Conservation (phyloP, 2,888 invertebrate species). For the Spodoptera exigua region DNA sequence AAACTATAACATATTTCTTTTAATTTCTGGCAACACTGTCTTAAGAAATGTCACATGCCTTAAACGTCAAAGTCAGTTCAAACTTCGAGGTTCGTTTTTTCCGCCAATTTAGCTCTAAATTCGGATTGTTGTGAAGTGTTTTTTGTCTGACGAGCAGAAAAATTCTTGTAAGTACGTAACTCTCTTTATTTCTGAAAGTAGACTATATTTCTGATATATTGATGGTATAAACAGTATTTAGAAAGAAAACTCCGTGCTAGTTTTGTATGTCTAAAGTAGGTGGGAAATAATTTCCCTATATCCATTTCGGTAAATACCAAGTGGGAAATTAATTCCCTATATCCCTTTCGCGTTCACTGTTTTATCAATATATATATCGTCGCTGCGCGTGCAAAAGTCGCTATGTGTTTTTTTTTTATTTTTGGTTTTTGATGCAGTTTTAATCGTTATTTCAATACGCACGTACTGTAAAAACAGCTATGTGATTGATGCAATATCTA, state of each 20-base stretch:
- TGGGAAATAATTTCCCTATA: too few species aligned
- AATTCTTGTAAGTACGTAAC: conserved; percentile 17
- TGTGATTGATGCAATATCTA: too few species aligned
- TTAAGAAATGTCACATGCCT: conserved; percentile 6
- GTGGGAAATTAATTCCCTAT: conserved; percentile 16
- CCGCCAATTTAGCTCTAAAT: conserved; percentile 10
- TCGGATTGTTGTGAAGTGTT: conserved; percentile 12
- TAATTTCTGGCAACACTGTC: conserved; percentile 7
- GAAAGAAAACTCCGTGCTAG: conserved; percentile 10
- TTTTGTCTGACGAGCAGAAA: conserved; percentile 21
- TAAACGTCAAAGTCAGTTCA: conserved; percentile 6
- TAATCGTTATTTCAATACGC: too few species aligned
- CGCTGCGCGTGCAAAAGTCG: too few species aligned
- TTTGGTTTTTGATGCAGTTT: too few species aligned
- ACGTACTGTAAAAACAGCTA: too few species aligned
- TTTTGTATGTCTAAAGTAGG: conserved; percentile 17
- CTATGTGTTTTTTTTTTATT: too few species aligned
- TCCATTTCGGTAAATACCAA: conserved; percentile 12
- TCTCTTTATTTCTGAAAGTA: conserved; percentile 10
- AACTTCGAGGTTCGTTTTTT: conserved; percentile 16
- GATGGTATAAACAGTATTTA: conserved; percentile 16
- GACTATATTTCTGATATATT: conserved; percentile 15
- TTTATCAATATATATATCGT: conserved; percentile 14
- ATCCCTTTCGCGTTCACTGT: conserved; percentile 12
- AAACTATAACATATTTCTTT: conserved; percentile 7